Percentiles rank a stretch among this genome's conserved stretches.
Conservation (phyloP, 2,113 vertebrate species). For the Solea solea region DNA sequence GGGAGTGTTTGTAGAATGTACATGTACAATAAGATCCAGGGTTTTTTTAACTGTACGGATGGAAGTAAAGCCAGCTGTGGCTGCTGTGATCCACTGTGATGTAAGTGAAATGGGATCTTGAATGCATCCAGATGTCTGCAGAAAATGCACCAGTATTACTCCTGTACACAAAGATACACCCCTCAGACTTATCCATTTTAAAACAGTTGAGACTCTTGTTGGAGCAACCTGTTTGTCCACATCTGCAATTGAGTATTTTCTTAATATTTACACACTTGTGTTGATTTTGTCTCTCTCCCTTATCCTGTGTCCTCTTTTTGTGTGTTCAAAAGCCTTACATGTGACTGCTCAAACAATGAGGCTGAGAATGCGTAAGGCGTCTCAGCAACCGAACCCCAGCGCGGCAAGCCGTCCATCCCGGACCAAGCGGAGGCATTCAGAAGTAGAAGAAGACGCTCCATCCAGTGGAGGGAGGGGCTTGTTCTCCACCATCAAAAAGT, state of each 20-base stretch:
- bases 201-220: neutral
- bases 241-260: neutral
- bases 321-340: constrained; percentile 86
- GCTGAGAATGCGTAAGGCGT: constrained; percentile 97
- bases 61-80: constrained; percentile 68
- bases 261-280: neutral
- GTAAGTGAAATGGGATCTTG: constrained; percentile 78
- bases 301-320: neutral
- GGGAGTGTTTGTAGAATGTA: neutral
- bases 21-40: constrained; percentile 11
- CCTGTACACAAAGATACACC: constrained; percentile 28
- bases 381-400: constrained; percentile 90
- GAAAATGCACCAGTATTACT: constrained; percentile 50
- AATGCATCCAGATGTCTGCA: constrained; percentile 81
- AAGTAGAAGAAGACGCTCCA: constrained; percentile 77
- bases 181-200: neutral
- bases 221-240: constrained; percentile 15
- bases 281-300: constrained; percentile 8
- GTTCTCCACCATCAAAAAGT: constrained; percentile 82
- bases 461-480: constrained; percentile 72
- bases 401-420: constrained; percentile 83
- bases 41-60: constrained; percentile 34
- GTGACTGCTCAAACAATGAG: constrained; percentile 92
- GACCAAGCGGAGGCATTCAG: constrained; percentile 89
- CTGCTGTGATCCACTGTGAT: constrained; percentile 70